Evolutionary conservation across 1,140 invertebrate species (phyloP).

Genomic region (Hermetia illucens): DNA sequence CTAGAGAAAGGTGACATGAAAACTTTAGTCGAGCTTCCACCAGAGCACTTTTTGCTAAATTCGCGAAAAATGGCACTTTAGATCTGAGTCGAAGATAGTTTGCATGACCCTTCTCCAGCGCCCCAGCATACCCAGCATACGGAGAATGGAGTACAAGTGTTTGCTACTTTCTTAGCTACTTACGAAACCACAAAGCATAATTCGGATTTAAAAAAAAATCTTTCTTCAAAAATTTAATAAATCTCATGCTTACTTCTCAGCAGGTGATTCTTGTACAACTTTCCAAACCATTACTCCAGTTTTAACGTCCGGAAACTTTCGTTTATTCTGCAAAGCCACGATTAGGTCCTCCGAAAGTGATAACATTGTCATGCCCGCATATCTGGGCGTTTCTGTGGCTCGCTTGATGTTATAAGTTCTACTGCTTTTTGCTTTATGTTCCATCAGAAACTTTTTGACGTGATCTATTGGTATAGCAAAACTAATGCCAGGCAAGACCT

Average conservation of each 20-base stretch:
- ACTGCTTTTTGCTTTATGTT: constrained; percentile 37
- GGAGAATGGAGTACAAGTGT: no score
- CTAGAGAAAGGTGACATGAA: no score
- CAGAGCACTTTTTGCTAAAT: no score
- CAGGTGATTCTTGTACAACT: constrained; percentile 71
- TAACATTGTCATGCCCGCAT: constrained; percentile 80
- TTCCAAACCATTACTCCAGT: constrained; percentile 76
- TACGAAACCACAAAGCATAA: no score
- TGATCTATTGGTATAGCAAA: constrained; percentile 93
- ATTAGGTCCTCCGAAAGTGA: constrained; percentile 65
- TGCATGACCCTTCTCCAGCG: no score
- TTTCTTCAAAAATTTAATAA: no score
- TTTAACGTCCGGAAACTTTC: constrained; percentile 40
- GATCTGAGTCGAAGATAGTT: no score
- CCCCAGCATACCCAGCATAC: no score
- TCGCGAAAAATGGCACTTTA: no score
- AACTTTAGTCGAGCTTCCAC: no score
- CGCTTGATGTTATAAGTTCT: constrained; percentile 20
- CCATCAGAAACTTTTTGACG: constrained; percentile 72
- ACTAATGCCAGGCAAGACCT: constrained; percentile 78
- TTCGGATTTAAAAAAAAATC: no score
- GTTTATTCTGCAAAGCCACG: constrained; percentile 46
- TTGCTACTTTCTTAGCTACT: no score
- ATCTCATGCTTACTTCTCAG: constrained; percentile 68
- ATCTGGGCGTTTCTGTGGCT: constrained; percentile 35